Conservation (phyloP, 1,140 invertebrate genomes). For the Bilobella aurantiaca region DNA sequence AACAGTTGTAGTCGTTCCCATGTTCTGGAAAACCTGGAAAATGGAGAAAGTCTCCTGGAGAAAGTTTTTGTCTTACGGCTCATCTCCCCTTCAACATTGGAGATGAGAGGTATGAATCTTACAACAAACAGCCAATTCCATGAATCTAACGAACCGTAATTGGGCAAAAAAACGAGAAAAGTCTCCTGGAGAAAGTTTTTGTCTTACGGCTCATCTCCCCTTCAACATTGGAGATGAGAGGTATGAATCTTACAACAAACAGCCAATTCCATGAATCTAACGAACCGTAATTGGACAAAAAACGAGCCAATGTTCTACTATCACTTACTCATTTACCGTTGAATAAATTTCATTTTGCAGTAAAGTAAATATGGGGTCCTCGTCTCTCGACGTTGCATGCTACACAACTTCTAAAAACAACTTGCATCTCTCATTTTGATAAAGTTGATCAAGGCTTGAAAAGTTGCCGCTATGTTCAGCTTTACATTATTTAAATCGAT, state of each 20-base stretch:
- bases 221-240: neutral
- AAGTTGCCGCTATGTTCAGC: neutral
- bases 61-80: neutral
- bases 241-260: constrained; percentile 1
- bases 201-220: neutral
- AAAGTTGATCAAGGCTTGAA: neutral
- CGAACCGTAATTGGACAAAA: neutral
- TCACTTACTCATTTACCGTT: neutral
- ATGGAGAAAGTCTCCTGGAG: neutral
- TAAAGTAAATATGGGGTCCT: neutral
- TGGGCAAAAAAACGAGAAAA: neutral
- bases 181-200: neutral
- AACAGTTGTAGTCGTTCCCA: neutral
- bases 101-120: neutral
- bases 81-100: neutral
- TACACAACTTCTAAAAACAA: too few species aligned
- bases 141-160: constrained; percentile 5
- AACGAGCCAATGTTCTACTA: neutral
- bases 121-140: neutral
- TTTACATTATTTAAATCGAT: neutral
- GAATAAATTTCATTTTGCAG: too few species aligned
- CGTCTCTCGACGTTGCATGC: neutral
- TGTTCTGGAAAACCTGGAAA: neutral
- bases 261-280: neutral
- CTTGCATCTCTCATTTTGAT: neutral